These are phyloP conservation scores for Bergia puertoricense DNA, from an alignment of 92 coral and sea anemone species.

Conservation along the genomic window DNA sequence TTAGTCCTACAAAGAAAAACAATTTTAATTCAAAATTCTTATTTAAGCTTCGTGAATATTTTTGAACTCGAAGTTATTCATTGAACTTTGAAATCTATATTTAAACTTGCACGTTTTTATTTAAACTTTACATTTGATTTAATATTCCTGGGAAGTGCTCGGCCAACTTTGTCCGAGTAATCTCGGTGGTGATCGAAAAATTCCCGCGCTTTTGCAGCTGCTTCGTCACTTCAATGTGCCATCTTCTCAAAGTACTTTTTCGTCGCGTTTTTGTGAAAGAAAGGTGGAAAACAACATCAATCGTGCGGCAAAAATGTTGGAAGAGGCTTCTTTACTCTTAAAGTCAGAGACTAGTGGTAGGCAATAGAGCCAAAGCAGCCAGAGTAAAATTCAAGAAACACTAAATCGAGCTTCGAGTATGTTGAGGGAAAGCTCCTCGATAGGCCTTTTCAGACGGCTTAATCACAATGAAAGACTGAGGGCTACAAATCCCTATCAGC, in stretches of 20 bases:
- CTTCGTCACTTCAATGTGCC: no score
- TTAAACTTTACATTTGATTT: no score
- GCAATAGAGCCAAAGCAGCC: slow-evolving; percentile 10
- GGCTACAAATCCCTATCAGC: slow-evolving; percentile 35
- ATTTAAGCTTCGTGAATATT: neutral
- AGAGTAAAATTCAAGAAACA: slow-evolving; percentile 42
- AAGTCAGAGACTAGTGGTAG: slow-evolving; percentile 13
- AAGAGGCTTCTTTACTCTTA: neutral
- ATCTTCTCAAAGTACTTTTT: neutral
- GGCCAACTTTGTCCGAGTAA: slow-evolving; percentile 19
- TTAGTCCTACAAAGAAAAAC: no score
- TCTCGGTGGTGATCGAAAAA: neutral
- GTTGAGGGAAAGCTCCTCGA: slow-evolving; percentile 52
- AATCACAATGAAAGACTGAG: slow-evolving; percentile 55
- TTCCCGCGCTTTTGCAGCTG: no score
- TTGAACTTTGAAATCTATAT: no score
- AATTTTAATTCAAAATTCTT: neutral
- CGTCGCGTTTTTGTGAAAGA: neutral
- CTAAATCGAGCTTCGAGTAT: slow-evolving; percentile 54
- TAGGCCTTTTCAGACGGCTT: slow-evolving; percentile 52
- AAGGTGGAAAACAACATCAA: slow-evolving; percentile 27
- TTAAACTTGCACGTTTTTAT: no score
- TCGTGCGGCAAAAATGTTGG: slow-evolving; percentile 37
- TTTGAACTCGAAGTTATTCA: no score
- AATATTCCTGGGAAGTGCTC: slow-evolving; percentile 42